These are phyloP conservation scores for Stenoptilia bipunctidactyla DNA, from an alignment of 2,888 invertebrate genomes.

Conservation along the genomic window DNA sequence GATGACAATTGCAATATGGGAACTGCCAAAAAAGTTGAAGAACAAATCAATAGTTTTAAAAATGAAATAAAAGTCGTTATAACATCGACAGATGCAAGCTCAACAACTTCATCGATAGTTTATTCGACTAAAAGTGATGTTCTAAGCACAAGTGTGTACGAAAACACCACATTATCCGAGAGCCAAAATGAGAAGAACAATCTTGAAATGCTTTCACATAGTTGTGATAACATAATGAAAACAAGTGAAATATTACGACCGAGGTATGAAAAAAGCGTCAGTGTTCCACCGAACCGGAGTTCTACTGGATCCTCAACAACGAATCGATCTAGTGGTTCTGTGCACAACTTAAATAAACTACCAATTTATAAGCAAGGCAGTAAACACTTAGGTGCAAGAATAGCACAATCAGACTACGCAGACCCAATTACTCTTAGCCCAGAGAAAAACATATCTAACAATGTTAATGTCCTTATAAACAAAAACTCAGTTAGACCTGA, in stretches of 20 bases:
- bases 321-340: conserved; percentile 48
- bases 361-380: conserved; percentile 83
- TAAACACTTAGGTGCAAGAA: conserved; percentile 86
- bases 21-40: conserved; percentile 23
- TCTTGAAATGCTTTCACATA: conserved; percentile 45
- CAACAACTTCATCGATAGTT: conserved; percentile 36
- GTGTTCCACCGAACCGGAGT: conserved; percentile 38
- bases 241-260: conserved; percentile 32
- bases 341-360: conserved; percentile 55
- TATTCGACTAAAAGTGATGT: conserved; percentile 31
- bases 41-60: conserved; percentile 27
- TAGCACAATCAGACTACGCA: conserved; percentile 89
- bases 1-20: conserved; percentile 43
- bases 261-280: conserved; percentile 44
- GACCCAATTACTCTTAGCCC: conserved; percentile 80
- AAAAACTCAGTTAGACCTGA: conserved; percentile 68
- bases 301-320: conserved; percentile 29
- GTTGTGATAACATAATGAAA: conserved; percentile 47
- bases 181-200: conserved; percentile 53
- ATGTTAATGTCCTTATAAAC: conserved; percentile 74
- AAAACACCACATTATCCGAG: conserved; percentile 40
- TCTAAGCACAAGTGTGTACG: conserved; percentile 53
- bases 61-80: conserved; percentile 51
- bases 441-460: conserved; percentile 56
- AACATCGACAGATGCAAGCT: conserved; percentile 43